Evolutionary conservation across 1,140 invertebrate genomes (phyloP).

Genomic region (Popillia japonica): DNA sequence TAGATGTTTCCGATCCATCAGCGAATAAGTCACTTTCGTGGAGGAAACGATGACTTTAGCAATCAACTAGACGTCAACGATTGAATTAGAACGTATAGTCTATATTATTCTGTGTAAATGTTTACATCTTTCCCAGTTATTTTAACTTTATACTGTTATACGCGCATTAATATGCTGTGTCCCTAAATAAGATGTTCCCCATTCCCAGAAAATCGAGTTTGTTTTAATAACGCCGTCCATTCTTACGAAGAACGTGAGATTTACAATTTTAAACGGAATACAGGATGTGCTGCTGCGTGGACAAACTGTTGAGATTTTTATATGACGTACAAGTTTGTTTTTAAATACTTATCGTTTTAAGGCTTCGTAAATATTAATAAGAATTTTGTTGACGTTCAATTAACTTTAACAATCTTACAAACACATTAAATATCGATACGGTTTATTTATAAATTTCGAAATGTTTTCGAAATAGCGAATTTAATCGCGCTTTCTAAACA

Average conservation of each 20-base stretch:
- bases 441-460: too few species aligned
- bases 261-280: not conserved
- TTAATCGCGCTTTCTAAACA: too few species aligned
- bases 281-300: not conserved
- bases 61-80: too few species aligned
- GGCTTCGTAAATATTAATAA: not conserved
- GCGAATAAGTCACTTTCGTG: too few species aligned
- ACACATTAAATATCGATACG: not conserved
- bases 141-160: constrained; percentile 5
- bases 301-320: not conserved
- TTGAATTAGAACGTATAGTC: not conserved
- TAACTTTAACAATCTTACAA: not conserved
- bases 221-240: not conserved
- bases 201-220: not conserved
- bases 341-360: not conserved
- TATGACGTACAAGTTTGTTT: not conserved
- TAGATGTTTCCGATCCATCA: too few species aligned
- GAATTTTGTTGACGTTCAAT: not conserved
- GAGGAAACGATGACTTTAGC: too few species aligned
- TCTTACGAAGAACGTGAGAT: not conserved
- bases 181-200: not conserved
- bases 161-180: not conserved
- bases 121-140: too few species aligned
- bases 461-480: too few species aligned
- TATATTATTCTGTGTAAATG: too few species aligned